Base-by-base conservation (phyloP, 2,797 vertebrate species). In the Acestrorhynchus altus region DNA sequence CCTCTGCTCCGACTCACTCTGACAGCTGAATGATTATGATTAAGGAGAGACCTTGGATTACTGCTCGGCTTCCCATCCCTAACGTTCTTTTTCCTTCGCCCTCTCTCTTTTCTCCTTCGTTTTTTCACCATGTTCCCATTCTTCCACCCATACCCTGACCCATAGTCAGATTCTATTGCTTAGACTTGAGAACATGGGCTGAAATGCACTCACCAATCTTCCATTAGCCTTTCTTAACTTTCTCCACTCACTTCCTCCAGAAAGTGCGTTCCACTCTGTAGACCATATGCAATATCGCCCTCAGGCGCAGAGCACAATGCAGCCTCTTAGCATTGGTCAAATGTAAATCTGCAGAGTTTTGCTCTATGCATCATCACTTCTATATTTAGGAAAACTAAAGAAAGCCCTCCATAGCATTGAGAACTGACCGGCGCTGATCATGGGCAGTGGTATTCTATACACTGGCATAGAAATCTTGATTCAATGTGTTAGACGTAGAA, bases 1-100 rank as follows among this genome's bases (percentile, higher is more conserved):
- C 54, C 8, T 60, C 11, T 68, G 74, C 78, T 77, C 70, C 49
- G 74, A 73, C 59, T 81, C 31, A 24, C 72, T 72, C 86, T 90
- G 91, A 90, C 91, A 90, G 80, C 77, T 12, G 77, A 81, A 74
- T 88, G 89, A 92, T 92, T 88, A 91, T 90, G 92, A 93, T 93
- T 87, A 90, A 93, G 87, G 86, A 78, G 86, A 87, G 84, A 84
- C 84, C 77, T 86, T 56, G 71, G 72, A 72, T 84, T 56, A 67
- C 66, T 72, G 51, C 83, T 82, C 80, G 74, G 54, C 63, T 78
- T 79, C 65, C 52, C 68, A 74, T 74, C 79, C 80, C 69, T 57
- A 47, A 46, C 56, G 39, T 6, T n/a, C 74, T 42, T 54, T 42
- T 31, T 35, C 31, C 12, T n/a, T 20, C 61, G n/a, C 44, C 24